Conservation (phyloP, 2,797 vertebrate genomes). For the Scyliorhinus canicula region DNA sequence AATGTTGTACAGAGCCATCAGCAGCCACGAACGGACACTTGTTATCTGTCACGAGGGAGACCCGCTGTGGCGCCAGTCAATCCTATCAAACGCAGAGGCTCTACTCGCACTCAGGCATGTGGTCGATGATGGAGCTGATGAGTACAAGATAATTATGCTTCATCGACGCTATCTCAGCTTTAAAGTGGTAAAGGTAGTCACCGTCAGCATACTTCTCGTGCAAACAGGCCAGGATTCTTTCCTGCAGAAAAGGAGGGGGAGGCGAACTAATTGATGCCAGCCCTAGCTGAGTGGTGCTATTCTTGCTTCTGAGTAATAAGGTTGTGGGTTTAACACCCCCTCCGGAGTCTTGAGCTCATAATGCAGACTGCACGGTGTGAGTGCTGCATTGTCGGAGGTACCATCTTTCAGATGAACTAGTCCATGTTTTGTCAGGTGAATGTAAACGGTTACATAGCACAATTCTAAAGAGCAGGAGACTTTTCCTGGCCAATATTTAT, state of each 20-base stretch:
- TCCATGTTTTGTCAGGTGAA: too few species aligned
- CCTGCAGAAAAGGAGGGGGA: neutral
- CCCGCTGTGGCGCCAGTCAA: constrained; percentile 84
- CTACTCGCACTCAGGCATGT: constrained; percentile 87
- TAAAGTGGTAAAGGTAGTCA: constrained; percentile 90
- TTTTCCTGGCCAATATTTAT: neutral
- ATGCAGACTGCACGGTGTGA: neutral
- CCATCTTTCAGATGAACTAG: neutral
- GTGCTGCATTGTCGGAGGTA: neutral
- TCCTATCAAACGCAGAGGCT: constrained; percentile 83
- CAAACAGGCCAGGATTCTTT: neutral
- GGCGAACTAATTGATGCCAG: neutral
- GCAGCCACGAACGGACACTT: constrained; percentile 76
- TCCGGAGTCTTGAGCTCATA: neutral
- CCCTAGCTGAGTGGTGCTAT: neutral
- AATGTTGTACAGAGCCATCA: constrained; percentile 84
- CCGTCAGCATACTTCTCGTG: neutral
- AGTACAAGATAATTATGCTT: constrained; percentile 98
- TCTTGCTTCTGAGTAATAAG: neutral
- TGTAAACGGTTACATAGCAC: neutral
- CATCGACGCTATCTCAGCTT: constrained; percentile 91
- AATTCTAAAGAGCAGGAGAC: neutral
- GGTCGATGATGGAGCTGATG: constrained; percentile 86
- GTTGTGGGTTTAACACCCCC: neutral
- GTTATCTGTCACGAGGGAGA: constrained; percentile 95